Base-by-base conservation (phyloP, 2,888 invertebrate species). In the Hedya salicella region DNA sequence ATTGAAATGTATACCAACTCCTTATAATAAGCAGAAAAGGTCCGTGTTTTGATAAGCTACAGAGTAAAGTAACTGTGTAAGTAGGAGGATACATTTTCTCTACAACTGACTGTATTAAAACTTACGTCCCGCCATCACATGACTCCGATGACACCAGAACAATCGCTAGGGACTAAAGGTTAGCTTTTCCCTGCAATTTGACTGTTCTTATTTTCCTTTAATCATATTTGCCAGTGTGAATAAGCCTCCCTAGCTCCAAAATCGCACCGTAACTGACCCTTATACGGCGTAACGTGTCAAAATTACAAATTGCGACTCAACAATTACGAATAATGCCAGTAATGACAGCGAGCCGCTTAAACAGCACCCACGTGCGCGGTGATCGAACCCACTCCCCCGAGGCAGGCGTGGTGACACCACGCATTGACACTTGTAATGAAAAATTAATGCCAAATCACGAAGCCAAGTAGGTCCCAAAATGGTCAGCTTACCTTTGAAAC, bases 351-450 rank as follows among this genome's bases (percentile, higher is more conserved):
- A 56, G 56, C 54, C 56, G 54, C 36, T 62, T 62, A 40, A 3
- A 9, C 42, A 30, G 30, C 48, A 39, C 62, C 62, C 54, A 54
- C 62, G 54, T 62, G 19, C 64, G 69, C 75, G 80, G 80, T 78
- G 79, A 69, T 72, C 78, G 81, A 82, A 80, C 83, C 75, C 68
- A 76, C 80, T 71, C 80, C 79, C 77, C 75, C 81, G 73, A n/a
- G n/a, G 5, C 76, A 75, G 32, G 39, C 30, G 49, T 61, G 62
- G 53, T 53, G 62, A 62, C 62, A 62, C 32, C 52, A 62, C 62
- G 53, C 52, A 46, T 54, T 54, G 39, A 54, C 62, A 62, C 62
- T 30, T 54, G 39, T 32, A 44, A 16, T 54, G 62, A 14, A 64
- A 50, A 30, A 39, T 53, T 25, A 62, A 49, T 56, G 50, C 54